Evolutionary conservation across 2,888 invertebrate species (phyloP).

Genomic region (Acrobeloides nanus): DNA sequence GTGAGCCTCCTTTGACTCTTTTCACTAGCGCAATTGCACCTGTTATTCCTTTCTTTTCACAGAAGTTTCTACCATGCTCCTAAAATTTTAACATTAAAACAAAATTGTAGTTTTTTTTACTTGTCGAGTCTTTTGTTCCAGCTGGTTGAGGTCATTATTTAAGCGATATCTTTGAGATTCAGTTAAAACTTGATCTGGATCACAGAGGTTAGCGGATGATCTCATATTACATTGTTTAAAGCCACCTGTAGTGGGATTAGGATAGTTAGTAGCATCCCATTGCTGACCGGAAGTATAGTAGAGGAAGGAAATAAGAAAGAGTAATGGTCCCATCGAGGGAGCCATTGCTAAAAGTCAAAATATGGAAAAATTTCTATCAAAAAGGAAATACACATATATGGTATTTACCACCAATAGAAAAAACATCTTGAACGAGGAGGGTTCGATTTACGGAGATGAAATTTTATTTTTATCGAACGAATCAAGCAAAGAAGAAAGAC

Average conservation of each 20-base stretch:
- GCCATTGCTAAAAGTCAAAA: no score
- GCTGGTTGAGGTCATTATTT: slow-evolving; percentile 42
- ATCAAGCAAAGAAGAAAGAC: no score
- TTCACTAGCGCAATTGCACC: slow-evolving; percentile 41
- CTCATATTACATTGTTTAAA: slow-evolving; percentile 20
- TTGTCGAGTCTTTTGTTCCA: slow-evolving; percentile 40
- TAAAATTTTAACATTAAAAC: slow-evolving; percentile 10
- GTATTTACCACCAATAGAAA: no score
- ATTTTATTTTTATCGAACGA: no score
- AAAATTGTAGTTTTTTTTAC: slow-evolving; percentile 9
- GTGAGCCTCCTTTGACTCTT: slow-evolving; percentile 39
- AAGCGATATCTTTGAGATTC: slow-evolving; percentile 39
- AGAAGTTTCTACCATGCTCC: slow-evolving; percentile 36
- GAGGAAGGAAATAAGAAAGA: no score
- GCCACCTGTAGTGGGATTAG: slow-evolving; percentile 39
- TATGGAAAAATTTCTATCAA: no score
- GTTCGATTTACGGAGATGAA: no score
- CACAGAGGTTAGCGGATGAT: slow-evolving; percentile 40
- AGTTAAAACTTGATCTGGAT: slow-evolving; percentile 45
- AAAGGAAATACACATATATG: no score
- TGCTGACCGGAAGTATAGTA: no score
- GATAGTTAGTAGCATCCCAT: slow-evolving; percentile 43
- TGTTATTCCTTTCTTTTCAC: slow-evolving; percentile 48
- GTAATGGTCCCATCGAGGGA: no score
- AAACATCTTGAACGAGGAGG: no score